Base-by-base conservation (phyloP, 2,888 invertebrate genomes). In the Polietes domitor region DNA sequence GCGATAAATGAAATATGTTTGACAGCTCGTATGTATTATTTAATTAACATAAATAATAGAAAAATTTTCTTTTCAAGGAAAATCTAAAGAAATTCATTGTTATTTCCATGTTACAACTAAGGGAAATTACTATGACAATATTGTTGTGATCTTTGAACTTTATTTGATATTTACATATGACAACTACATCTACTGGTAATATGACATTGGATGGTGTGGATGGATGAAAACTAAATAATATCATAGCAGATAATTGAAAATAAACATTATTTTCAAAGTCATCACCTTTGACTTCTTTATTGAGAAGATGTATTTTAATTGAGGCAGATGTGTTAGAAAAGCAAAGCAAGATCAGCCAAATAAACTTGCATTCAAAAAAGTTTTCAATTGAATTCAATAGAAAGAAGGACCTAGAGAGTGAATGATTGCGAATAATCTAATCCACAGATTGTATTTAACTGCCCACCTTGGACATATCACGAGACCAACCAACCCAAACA, bases 111-210 rank as follows among this genome's bases (percentile, higher is more conserved):
- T 43, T 50, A 50, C 15, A 17, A 19, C 17, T 17, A 50, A 50
- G n/a, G n/a, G n/a, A n/a, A n/a, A n/a, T n/a, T n/a, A n/a, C n/a
- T n/a, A n/a, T n/a, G n/a, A n/a, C n/a, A n/a, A n/a, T n/a, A n/a
- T n/a, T n/a, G n/a, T 50, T 24, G 12, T 55, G 55, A 55, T 55
- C 55, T 24, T 10, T 55, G 55, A 58, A 26, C 58, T 58, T 26
- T 2, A 9, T 24, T 58, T n/a, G 2, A 47, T 47, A 2, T n/a
- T 12, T 47, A 3, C 32, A 47, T n/a, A n/a, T 1, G 47, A 47
- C 7, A 47, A 47, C 1, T 47, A n/a, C n/a, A 47, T 41, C 15
- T n/a, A 47, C 37, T 7, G 37, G n/a, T n/a, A n/a, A n/a, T n/a
- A n/a, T n/a, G n/a, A n/a, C n/a, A n/a, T n/a, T n/a, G n/a, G n/a